Conservation (phyloP, 2,797 vertebrate genomes). For the Xenopus petersii region DNA sequence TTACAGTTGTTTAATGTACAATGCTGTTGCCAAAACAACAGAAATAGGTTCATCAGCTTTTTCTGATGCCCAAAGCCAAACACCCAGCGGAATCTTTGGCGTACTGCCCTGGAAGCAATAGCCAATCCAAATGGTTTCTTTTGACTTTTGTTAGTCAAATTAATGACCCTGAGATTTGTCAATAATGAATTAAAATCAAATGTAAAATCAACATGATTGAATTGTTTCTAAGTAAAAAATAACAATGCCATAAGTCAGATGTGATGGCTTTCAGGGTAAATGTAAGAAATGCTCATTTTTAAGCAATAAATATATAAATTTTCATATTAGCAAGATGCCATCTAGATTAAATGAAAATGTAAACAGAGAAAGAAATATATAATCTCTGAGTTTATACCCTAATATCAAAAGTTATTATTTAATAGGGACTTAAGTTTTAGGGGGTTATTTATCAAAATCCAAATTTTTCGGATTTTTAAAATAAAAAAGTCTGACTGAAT, state of each 20-base stretch:
- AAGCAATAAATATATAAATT: conserved; percentile 1
- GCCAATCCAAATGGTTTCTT: conserved; percentile 44
- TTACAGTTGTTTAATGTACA: conserved; percentile 8
- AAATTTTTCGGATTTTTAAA: too few species aligned
- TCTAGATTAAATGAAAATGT: conserved; percentile 7
- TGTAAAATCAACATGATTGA: conserved; percentile 33
- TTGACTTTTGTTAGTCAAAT: conserved; percentile 3
- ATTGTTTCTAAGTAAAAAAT: conserved; percentile 26
- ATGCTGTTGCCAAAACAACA: conserved; percentile 46
- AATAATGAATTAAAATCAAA: conserved; percentile 24
- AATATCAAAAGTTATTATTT: conserved; percentile 9
- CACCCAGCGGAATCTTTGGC: conserved; percentile 48
- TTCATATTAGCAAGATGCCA: background rate
- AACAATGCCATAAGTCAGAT: conserved; percentile 18
- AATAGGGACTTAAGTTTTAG: background rate
- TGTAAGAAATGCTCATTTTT: conserved; percentile 24
- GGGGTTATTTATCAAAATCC: too few species aligned
- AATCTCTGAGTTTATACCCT: conserved; percentile 25
- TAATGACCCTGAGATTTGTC: conserved; percentile 41
- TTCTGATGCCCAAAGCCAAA: conserved; percentile 36
- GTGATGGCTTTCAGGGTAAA: conserved; percentile 31
- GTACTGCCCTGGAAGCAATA: conserved; percentile 34
- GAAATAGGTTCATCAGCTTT: conserved; percentile 42
- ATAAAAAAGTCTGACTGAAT: too few species aligned
- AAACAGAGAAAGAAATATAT: conserved; percentile 1